phyloP scores from a whole-genome alignment of 2,797 vertebrate species.

The Simalia tracyae region DNA sequence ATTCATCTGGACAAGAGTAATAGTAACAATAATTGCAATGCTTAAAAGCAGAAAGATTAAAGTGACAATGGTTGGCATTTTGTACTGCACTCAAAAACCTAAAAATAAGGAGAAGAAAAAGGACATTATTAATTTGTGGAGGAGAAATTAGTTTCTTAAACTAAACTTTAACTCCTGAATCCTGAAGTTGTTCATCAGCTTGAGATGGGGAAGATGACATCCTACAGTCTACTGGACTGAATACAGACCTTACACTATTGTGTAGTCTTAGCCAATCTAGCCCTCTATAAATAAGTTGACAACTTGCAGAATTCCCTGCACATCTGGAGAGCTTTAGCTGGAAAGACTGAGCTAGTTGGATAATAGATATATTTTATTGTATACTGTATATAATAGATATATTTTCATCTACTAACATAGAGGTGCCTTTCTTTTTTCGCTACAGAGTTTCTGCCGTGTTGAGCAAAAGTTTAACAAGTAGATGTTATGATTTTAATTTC shows the following conservation, averaged over 20 bases:
- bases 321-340: not conserved
- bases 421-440: not conserved
- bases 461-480: not conserved
- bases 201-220: not conserved
- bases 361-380: not conserved
- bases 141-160: not conserved
- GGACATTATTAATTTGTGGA: not conserved
- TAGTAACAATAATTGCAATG: slow-evolving; percentile 82
- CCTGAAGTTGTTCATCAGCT: not conserved
- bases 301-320: not conserved
- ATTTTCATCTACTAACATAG: not conserved
- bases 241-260: not conserved
- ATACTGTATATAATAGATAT: not conserved
- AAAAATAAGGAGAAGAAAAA: slow-evolving; percentile 32
- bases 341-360: not conserved
- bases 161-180: not conserved
- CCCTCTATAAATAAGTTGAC: not conserved
- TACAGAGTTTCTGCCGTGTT: not conserved
- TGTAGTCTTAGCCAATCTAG: not conserved
- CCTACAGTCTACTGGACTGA: not conserved
- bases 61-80: slow-evolving; percentile 75
- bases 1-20: slow-evolving; percentile 84
- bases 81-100: slow-evolving; percentile 75
- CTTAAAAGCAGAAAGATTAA: slow-evolving; percentile 82
- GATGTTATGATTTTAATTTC: not conserved